phyloP scores from a whole-genome alignment of 2,797 vertebrate species.

The Neosilurus mollespiculum region DNA sequence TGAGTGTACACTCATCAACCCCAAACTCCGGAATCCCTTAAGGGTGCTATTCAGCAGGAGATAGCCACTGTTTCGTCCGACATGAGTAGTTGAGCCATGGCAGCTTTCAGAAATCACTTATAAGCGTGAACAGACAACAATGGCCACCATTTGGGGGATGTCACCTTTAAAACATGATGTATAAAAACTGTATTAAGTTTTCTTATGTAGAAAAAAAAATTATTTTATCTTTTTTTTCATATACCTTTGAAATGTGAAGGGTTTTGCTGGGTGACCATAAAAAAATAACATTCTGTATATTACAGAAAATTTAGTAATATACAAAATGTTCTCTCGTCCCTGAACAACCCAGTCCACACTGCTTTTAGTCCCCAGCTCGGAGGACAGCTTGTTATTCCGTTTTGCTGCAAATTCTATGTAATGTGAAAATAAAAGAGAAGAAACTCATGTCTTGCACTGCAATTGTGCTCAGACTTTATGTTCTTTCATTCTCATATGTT shows the following conservation, averaged over 20 bases:
- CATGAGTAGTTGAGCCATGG: too few relatives aligned
- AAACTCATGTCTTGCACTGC: background rate
- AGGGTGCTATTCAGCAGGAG: too few relatives aligned
- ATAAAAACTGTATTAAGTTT: background rate
- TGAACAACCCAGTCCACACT: background rate
- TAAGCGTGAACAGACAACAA: too few relatives aligned
- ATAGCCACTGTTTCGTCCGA: too few relatives aligned
- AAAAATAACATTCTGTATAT: background rate
- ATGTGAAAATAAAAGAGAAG: background rate
- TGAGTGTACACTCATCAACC: too few relatives aligned
- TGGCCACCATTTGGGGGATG: too few relatives aligned
- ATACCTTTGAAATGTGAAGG: background rate
- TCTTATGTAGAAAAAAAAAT: background rate
- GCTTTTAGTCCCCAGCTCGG: background rate
- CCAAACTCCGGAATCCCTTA: too few relatives aligned
- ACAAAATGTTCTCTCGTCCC: background rate
- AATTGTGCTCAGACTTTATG: background rate
- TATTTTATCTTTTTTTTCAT: background rate
- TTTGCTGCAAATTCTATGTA: background rate
- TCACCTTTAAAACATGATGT: too few relatives aligned
- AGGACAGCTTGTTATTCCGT: background rate
- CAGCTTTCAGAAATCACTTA: too few relatives aligned
- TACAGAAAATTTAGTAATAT: background rate
- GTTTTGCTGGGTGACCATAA: too few relatives aligned
- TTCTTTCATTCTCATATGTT: background rate